Base-by-base conservation (phyloP, 2,113 vertebrate genomes). In the Piaya cayana region DNA sequence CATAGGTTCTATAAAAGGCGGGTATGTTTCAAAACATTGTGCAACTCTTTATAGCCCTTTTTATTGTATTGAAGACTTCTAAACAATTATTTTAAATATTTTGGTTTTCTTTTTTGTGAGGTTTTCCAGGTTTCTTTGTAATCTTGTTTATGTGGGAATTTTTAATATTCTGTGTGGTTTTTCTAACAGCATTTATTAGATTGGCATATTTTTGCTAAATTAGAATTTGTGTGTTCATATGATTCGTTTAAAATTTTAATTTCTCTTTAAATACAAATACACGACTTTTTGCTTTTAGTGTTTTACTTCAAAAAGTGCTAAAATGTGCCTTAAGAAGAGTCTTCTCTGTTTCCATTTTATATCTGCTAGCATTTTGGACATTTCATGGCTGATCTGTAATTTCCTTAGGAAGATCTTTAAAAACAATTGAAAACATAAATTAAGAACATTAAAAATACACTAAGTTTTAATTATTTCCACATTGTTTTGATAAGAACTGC, bases 1-100 rank as follows among this genome's bases (percentile, higher is more conserved):
- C 98, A 84, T 98, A 98, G 97, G 96, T 98, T 98, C 98, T 98
- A 96, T 98, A 97, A 96, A 94, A 97, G 97, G 98, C 96, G 97
- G 98, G 98, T 98, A 98, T 60, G 97, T 98, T 97, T 70, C 87
- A 92, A 84, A 93, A 62, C 20, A 50, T 69, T 70, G 81, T 34
- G 81, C 96, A 95, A 94, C 81, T 83, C 16, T 76, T 68, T 64
- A 12, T 34, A 84, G 75, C 87, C 69, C 80, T 72, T 88, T 56
- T 94, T 96, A 75, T 92, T 93, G 29, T 93, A 53, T 45, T 91
- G 78, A 92, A 86, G 82, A 52, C 93, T 95, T 96, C 82, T 78
- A 29, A 70, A 74, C 36, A 62, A 19, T 93, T 60, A 75, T 63
- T 96, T 92, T 11, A 42, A 34, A 12, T 68, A 5, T 11, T 92